Percentiles rank a stretch among this genome's conserved stretches.
Evolutionary conservation across 2,797 vertebrate genomes (phyloP).

Genomic region (Pseudopleuronectes americanus): DNA sequence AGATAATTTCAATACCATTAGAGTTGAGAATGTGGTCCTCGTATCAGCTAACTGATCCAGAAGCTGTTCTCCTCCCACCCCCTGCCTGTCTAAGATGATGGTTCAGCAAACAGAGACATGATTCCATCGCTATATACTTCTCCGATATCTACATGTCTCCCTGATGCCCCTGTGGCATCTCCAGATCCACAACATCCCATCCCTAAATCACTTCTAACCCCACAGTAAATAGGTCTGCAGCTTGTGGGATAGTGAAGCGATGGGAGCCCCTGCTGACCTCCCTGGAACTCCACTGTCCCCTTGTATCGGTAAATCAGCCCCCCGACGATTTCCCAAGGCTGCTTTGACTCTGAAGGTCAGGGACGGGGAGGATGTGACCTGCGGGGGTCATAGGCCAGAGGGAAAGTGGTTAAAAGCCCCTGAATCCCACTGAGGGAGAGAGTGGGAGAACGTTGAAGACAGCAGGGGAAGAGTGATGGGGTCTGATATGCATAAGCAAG

Average conservation of each 20-base stretch:
- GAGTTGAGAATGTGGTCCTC: not conserved
- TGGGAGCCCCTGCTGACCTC: slow-evolving; percentile 69
- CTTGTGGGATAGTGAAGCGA: slow-evolving; percentile 73
- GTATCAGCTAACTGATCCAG: slow-evolving; percentile 10
- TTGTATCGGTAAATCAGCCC: slow-evolving; percentile 82
- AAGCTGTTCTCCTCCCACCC: not conserved
- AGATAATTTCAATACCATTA: not conserved
- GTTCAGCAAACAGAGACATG: slow-evolving; percentile 64
- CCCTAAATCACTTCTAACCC: slow-evolving; percentile 77
- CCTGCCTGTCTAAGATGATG: slow-evolving; percentile 63
- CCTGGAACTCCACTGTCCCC: slow-evolving; percentile 61
- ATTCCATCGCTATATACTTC: slow-evolving; percentile 69
- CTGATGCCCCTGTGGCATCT: slow-evolving; percentile 67
- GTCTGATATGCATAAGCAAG: slow-evolving; percentile 36
- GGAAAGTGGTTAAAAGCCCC: slow-evolving; percentile 56
- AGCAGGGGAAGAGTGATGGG: slow-evolving; percentile 28
- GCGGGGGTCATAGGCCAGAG: slow-evolving; percentile 54
- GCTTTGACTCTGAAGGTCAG: slow-evolving; percentile 67
- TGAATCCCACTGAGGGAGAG: slow-evolving; percentile 55
- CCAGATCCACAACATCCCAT: slow-evolving; percentile 64
- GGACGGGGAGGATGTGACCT: slow-evolving; percentile 76
- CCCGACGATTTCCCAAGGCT: slow-evolving; percentile 81
- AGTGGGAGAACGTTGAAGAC: slow-evolving; percentile 9
- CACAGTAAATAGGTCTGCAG: slow-evolving; percentile 50
- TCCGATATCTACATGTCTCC: slow-evolving; percentile 76